A percentile compares a stretch with the other conserved stretches of the same genome.
phyloP scores from a whole-genome alignment of 2,797 vertebrate species.

The Cephalopachus bancanus region DNA sequence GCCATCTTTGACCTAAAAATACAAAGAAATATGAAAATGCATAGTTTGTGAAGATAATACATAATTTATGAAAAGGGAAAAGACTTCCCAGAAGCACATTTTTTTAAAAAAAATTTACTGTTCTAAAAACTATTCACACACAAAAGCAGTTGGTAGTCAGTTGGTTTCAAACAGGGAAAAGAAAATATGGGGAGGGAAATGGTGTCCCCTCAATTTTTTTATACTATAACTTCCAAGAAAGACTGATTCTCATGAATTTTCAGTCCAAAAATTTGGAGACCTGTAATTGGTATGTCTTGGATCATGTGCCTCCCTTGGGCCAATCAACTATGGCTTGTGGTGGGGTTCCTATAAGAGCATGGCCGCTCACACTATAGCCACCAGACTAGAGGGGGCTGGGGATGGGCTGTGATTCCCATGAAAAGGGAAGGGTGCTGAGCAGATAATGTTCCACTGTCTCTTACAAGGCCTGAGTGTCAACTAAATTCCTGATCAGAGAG shows the following conservation, averaged over 20 bases:
- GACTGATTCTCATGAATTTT: background rate
- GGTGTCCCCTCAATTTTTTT: background rate
- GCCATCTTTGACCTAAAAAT: constrained; percentile 39
- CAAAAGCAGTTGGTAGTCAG: constrained; percentile 9
- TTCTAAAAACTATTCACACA: constrained; percentile 37
- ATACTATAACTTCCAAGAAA: background rate
- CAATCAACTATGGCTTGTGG: background rate
- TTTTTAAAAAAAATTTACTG: background rate
- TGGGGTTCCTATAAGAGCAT: background rate
- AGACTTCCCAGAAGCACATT: background rate
- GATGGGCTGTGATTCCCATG: background rate
- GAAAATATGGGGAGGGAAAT: background rate
- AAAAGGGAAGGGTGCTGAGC: background rate
- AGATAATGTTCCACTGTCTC: background rate
- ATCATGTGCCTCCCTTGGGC: background rate
- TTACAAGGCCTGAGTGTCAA: background rate
- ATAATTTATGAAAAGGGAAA: background rate
- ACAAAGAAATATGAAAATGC: background rate
- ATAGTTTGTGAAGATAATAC: background rate
- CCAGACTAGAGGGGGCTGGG: background rate
- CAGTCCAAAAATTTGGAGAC: background rate
- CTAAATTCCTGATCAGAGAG: background rate
- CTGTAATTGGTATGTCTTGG: background rate
- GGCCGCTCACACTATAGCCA: background rate
- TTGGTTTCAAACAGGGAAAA: constrained; percentile 30